Conservation (phyloP, 2,888 invertebrate genomes). For the Plebejus anna region DNA sequence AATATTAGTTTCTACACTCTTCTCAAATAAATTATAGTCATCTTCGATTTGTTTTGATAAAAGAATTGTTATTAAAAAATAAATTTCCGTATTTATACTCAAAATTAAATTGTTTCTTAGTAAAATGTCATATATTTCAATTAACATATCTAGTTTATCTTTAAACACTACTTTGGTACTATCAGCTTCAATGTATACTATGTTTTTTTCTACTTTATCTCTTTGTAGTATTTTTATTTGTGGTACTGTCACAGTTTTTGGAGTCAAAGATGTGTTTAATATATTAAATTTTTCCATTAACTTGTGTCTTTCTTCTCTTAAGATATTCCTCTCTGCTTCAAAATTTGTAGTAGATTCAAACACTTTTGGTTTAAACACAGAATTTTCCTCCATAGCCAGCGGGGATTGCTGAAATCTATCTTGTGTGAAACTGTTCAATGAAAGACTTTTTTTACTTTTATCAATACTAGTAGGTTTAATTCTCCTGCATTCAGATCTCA, state of each 20-base stretch:
- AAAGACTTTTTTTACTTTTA: conserved; percentile 56
- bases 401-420: conserved; percentile 62
- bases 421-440: conserved; percentile 58
- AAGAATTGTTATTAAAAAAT: conserved; percentile 84
- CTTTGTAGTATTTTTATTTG: conserved; percentile 60
- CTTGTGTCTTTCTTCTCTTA: conserved; percentile 69
- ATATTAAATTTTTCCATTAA: conserved; percentile 73
- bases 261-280: conserved; percentile 53
- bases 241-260: conserved; percentile 49
- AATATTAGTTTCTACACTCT: conserved; percentile 46
- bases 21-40: conserved; percentile 50
- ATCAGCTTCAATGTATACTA: conserved; percentile 61
- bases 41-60: conserved; percentile 70
- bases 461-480: conserved; percentile 78
- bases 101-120: conserved; percentile 81
- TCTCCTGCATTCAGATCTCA: conserved; percentile 59
- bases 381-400: conserved; percentile 57
- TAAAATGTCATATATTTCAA: conserved; percentile 79
- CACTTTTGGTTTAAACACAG: conserved; percentile 59
- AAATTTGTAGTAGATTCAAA: conserved; percentile 57
- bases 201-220: conserved; percentile 48
- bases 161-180: conserved; percentile 67
- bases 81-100: conserved; percentile 84
- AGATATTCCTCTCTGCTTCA: conserved; percentile 62
- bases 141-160: conserved; percentile 76